Base-by-base conservation (phyloP, 1,140 invertebrate species). In the Metaphire vulgaris region DNA sequence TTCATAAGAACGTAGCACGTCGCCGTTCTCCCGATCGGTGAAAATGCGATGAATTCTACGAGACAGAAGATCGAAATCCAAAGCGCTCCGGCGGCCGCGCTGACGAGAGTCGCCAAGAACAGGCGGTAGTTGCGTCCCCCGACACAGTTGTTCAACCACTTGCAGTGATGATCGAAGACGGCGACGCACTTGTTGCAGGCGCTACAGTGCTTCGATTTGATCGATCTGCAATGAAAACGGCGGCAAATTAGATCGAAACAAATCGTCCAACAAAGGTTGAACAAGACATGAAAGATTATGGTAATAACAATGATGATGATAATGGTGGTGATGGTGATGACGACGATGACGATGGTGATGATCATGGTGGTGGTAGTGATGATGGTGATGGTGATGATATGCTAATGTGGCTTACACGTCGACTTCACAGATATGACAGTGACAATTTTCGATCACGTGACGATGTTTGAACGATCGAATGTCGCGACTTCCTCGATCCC, bases 91-190 rank as follows among this genome's bases (percentile, higher is more conserved):
- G 92, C 82, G 74, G 94, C 90, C 1, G 93, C 93, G 30, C 92
- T 93, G n/a, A 91, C 88, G 12, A 97, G 90, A 81, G 93, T 94
- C 80, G 90, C 89, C 31, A 97, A 88, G 84, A 97, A 98, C 29
- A 91, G 90, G 31, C 88, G 87, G 87, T 98, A 98, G 84, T 98
- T 98, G 76, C 93, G 89, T 12, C 89, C 89, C 0, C 96, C 96
- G 30, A 98, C 90, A 87, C 96, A 99, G 84, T 96, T 96, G 87
- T 98, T 98, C 32, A 99, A 87, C 96, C 96, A 99, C 87, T 97
- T 96, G 88, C 96, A 98, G 84, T 98, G 96, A 80, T 90, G 90
- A 80, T 98, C 97, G 86, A 98, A 98, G 41, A 90, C 89, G 2
- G 90, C 90, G 0, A 98, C 91, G 86, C 97, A 99, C 88, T 98